Percentiles rank a stretch among this genome's conserved stretches.
These are phyloP conservation scores for Osmoderma eremita DNA, from an alignment of 2,888 invertebrate genomes.

Conservation along the genomic window DNA sequence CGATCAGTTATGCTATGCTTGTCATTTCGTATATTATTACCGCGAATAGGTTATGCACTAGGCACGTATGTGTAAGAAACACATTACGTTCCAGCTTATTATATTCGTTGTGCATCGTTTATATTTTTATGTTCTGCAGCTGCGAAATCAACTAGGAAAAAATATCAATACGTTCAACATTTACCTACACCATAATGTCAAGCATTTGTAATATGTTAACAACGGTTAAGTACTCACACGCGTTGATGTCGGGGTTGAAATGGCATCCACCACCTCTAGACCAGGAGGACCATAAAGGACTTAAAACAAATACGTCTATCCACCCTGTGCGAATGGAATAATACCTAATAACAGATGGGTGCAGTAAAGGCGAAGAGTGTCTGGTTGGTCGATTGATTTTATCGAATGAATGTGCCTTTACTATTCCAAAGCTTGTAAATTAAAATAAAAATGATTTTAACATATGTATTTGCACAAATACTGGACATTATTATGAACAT, in stretches of 20 bases:
- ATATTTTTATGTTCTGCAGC: background rate
- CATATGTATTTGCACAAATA: too few species aligned
- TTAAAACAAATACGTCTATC: conserved; percentile 22
- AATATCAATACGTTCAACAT: conserved; percentile 5
- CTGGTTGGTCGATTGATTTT: background rate
- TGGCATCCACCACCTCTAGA: conserved; percentile 7
- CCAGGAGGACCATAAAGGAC: conserved; percentile 10
- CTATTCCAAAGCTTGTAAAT: too few species aligned
- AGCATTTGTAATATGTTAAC: conserved; percentile 9
- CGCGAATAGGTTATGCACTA: too few species aligned
- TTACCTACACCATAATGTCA: conserved; percentile 9
- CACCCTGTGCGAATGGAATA: background rate
- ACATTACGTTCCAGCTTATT: too few species aligned
- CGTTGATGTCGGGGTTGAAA: conserved; percentile 2
- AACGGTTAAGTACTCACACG: conserved; percentile 9
- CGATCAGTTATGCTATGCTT: too few species aligned
- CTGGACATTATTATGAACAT: too few species aligned
- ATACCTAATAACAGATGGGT: conserved; percentile 9
- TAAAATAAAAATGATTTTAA: too few species aligned
- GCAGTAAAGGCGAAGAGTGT: background rate
- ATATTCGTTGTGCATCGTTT: too few species aligned
- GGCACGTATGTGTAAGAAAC: too few species aligned
- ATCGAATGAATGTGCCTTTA: too few species aligned
- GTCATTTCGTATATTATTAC: too few species aligned
- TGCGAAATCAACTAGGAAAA: conserved; percentile 10